Evolutionary conservation across 2,797 vertebrate genomes (phyloP).

Genomic region (Novumbra hubbsi): DNA sequence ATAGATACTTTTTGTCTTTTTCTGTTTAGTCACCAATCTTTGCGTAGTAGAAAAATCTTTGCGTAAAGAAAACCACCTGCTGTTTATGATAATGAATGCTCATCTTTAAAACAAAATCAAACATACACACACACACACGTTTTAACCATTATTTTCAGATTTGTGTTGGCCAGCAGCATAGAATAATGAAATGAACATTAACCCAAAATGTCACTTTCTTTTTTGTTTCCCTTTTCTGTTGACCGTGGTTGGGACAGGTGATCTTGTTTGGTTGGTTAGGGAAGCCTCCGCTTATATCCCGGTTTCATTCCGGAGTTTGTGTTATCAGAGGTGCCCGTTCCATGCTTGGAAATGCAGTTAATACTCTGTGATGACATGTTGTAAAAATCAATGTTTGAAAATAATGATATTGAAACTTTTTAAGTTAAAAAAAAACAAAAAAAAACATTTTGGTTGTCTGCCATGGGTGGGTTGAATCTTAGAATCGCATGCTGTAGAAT

Average conservation of each 20-base stretch:
- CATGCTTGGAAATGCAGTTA: conserved; percentile 89
- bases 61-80: conserved; percentile 83
- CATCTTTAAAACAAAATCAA: conserved; percentile 73
- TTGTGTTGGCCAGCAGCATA: conserved; percentile 72
- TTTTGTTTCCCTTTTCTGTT: conserved; percentile 59
- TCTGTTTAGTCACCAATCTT: conserved; percentile 81
- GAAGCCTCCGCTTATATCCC: conserved; percentile 62
- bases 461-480: conserved; percentile 98
- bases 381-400: conserved; percentile 99
- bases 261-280: conserved; percentile 58
- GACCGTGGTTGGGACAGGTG: conserved; percentile 63
- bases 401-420: conserved; percentile 99
- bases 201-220: conserved; percentile 62
- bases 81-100: conserved; percentile 78
- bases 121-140: conserved; percentile 48
- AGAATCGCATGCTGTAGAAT: conserved; percentile 99
- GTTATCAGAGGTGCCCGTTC: conserved; percentile 78
- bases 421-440: conserved; percentile 88
- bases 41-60: conserved; percentile 83
- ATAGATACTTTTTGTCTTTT: conserved; percentile 59
- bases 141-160: conserved; percentile 73
- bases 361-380: conserved; percentile 97
- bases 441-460: conserved; percentile 89
- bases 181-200: conserved; percentile 76
- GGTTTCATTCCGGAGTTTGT: conserved; percentile 64